Evolutionary conservation across 2,888 invertebrate genomes (phyloP).

Genomic region (Reticulitermes lucifugus): DNA sequence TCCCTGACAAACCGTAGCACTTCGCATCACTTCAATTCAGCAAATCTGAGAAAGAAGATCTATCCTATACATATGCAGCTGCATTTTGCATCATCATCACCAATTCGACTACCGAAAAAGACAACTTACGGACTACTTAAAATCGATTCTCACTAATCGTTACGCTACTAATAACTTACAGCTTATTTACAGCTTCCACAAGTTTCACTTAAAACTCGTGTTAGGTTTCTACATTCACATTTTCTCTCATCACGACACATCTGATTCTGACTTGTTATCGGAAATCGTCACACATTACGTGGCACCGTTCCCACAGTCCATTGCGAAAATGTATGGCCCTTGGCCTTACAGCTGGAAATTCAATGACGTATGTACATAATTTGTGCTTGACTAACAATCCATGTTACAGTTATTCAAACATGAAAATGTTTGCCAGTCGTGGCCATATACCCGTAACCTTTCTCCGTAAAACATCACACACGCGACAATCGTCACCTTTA

Average conservation of each 20-base stretch:
- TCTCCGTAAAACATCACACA: no score
- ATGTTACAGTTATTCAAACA: no score
- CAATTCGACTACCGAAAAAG: background rate
- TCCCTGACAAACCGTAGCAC: background rate
- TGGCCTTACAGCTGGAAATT: background rate
- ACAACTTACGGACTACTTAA: background rate
- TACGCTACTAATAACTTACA: background rate
- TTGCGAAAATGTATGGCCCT: background rate
- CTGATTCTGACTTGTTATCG: conserved; percentile 47
- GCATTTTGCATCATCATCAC: conserved; percentile 26
- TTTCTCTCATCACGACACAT: conserved; percentile 45
- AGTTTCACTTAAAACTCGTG: conserved; percentile 20
- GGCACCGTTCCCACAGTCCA: conserved; percentile 45
- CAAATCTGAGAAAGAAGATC: background rate
- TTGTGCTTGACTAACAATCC: no score
- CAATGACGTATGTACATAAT: no score
- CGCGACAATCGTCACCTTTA: no score
- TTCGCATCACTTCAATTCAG: conserved; percentile 14
- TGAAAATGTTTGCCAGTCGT: no score
- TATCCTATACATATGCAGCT: background rate
- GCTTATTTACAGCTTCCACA: background rate
- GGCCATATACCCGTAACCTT: no score
- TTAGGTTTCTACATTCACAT: conserved; percentile 32
- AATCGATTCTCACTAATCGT: background rate
- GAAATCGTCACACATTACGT: conserved; percentile 48